Conservation (phyloP, 64 coral and sea anemone genomes). For the Montipora efflorescens region DNA sequence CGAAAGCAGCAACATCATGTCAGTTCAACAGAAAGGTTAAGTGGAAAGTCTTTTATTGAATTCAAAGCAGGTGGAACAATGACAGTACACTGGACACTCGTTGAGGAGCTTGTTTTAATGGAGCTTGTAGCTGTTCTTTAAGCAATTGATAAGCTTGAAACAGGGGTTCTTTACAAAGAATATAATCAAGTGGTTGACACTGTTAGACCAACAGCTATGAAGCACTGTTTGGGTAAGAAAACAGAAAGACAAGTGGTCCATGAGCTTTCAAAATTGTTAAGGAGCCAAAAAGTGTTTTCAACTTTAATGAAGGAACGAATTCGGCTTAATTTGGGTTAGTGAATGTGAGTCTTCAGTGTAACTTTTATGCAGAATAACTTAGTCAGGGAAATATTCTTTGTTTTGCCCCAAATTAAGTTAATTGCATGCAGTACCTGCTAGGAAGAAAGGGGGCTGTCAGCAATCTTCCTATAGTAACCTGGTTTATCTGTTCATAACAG, state of each 20-base stretch:
- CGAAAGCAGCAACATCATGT: slow-evolving; percentile 51
- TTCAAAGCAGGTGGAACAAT: slow-evolving; percentile 36
- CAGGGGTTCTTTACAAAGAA: slow-evolving; percentile 36
- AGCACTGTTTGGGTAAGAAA: slow-evolving; percentile 52
- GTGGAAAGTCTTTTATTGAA: slow-evolving; percentile 46
- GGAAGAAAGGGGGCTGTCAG: no score
- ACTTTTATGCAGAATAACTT: slow-evolving; percentile 22
- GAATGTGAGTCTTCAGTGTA: slow-evolving; percentile 2
- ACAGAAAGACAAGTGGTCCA: slow-evolving; percentile 53
- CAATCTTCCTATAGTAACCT: no score
- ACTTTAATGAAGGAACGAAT: slow-evolving; percentile 62
- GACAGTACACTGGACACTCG: slow-evolving; percentile 56
- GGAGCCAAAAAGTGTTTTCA: slow-evolving; percentile 52
- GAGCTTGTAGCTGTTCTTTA: slow-evolving; percentile 28
- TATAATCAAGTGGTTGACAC: slow-evolving; percentile 50
- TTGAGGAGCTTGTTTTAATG: slow-evolving; percentile 74
- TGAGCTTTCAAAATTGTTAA: slow-evolving; percentile 53
- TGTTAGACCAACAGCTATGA: slow-evolving; percentile 44
- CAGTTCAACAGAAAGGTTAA: slow-evolving; percentile 37
- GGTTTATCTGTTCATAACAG: not conserved
- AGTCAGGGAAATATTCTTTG: no score
- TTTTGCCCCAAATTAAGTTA: no score
- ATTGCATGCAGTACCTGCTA: not conserved
- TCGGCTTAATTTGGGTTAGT: slow-evolving; percentile 45
- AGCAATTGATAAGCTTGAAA: slow-evolving; percentile 54